Evolutionary conservation across 2,113 vertebrate genomes (phyloP).

Genomic region (Colaptes auratus): DNA sequence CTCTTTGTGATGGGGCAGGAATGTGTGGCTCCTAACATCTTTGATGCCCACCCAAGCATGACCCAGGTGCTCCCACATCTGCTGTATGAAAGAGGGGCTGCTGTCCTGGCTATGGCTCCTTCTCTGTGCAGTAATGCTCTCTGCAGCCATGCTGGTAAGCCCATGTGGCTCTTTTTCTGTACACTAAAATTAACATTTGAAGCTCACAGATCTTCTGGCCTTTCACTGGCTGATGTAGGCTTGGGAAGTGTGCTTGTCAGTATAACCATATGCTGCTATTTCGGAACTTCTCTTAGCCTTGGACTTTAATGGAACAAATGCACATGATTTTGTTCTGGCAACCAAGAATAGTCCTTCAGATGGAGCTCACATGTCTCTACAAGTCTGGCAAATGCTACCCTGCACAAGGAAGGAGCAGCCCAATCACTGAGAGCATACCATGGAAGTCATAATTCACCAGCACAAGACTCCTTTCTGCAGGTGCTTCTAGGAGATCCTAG

Average conservation of each 20-base stretch:
- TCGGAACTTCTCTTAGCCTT: constrained; percentile 20
- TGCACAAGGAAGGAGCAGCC: constrained; percentile 10
- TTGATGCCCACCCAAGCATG: fast-evolving
- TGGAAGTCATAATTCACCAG: not conserved
- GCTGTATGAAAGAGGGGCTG: not conserved
- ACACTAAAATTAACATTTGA: not conserved
- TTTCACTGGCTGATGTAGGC: not conserved
- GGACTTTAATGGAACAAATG: constrained; percentile 28
- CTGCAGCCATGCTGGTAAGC: not conserved
- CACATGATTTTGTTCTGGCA: constrained; percentile 50
- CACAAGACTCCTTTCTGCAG: not conserved
- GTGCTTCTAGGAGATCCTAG: not conserved
- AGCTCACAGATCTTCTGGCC: constrained; percentile 7
- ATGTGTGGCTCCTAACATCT: not conserved
- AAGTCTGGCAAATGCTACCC: not conserved
- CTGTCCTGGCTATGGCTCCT: not conserved
- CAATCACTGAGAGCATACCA: not conserved
- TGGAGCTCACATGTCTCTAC: constrained; percentile 28
- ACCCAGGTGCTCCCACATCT: not conserved
- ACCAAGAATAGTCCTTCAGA: constrained; percentile 59
- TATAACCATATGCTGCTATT: constrained; percentile 29
- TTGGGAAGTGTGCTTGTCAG: not conserved
- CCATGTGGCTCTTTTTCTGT: not conserved
- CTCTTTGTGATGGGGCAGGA: not conserved
- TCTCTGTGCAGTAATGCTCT: not conserved